Percentiles rank a stretch among this genome's conserved stretches.
phyloP scores from a whole-genome alignment of 2,888 invertebrate genomes.

The Formica aserva region DNA sequence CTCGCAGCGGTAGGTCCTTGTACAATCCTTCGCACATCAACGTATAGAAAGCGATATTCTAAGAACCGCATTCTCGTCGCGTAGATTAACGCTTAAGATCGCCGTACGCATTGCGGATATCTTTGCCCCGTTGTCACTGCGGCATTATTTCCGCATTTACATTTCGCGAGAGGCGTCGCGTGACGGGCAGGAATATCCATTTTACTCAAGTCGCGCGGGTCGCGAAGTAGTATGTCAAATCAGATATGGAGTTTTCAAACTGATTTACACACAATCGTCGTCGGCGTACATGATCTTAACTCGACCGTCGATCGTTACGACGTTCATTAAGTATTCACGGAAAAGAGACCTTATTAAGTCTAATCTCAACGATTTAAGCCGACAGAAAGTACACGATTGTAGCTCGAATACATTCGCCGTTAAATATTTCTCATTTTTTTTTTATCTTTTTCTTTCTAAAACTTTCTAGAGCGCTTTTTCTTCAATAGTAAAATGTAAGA shows the following conservation, averaged over 20 bases:
- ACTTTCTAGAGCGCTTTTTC: background rate
- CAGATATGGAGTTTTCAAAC: constrained; percentile 35
- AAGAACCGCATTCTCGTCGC: background rate
- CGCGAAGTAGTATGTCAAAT: constrained; percentile 20
- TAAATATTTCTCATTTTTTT: background rate
- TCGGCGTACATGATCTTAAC: constrained; percentile 13
- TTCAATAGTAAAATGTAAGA: background rate
- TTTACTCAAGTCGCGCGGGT: constrained; percentile 26
- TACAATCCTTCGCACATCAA: background rate
- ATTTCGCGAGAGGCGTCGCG: constrained; percentile 26
- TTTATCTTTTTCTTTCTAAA: background rate
- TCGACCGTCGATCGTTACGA: constrained; percentile 1
- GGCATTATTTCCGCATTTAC: constrained; percentile 25
- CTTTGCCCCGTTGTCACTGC: constrained; percentile 11
- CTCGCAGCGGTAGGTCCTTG: background rate
- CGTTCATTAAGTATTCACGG: constrained; percentile 24
- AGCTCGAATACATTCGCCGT: background rate
- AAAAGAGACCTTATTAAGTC: constrained; percentile 31
- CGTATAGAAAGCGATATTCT: background rate
- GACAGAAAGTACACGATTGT: constrained; percentile 4
- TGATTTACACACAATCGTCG: constrained; percentile 8
- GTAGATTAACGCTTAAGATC: background rate
- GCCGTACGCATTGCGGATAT: constrained; percentile 12
- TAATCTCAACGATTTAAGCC: constrained; percentile 21
- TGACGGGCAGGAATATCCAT: constrained; percentile 24